Base-by-base conservation (phyloP, 2,797 vertebrate genomes). In the Monodelphis domestica region DNA sequence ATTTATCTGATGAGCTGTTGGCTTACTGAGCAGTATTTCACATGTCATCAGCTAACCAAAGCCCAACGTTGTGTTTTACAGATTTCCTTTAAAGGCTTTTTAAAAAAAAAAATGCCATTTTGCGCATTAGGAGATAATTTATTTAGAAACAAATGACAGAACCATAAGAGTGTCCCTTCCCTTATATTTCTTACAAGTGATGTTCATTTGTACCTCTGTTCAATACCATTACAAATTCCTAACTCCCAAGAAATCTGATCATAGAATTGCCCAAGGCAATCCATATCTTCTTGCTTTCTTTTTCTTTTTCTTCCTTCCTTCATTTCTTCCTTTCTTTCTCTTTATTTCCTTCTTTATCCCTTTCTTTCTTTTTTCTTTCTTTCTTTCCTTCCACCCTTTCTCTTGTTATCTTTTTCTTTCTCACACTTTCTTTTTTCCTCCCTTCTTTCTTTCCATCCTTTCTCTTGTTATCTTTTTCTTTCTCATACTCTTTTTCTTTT, bases 1-100 rank as follows among this genome's bases (percentile, higher is more conserved):
- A 98, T 97, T 97, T 97, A 98, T 98, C 98, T 98, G 98, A 98
- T 98, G 98, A 98, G 98, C 98, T 98, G 98, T 92, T 98, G 98
- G 97, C 98, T 98, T 98, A 96, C 96, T 88, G 92, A 98, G 97
- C 96, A 96, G 95, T 97, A 95, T 97, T 98, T 98, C 97, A 93
- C 97, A 96, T 98, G 98, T 98, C 98, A 98, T 97, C 95, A 84
- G 96, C 96, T 97, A 94, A 95, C 96, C 53, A 94, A 97, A 96
- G 96, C 92, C 93, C 93, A 55, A 51, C 95, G 93, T 96, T 96
- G 97, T 94, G 95, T 94, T 94, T 55, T 50, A 59, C 92, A 93
- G 94, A 94, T 94, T 96, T 97, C 93, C 93, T 97, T 95, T 96
- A 97, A 97, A 97, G 95, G 94, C 96, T 88, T 90, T 97, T 96